A percentile compares a stretch with the other conserved stretches of the same genome.
These are phyloP conservation scores for Etheostoma spectabile DNA, from an alignment of 2,113 vertebrate species.

Conservation along the genomic window DNA sequence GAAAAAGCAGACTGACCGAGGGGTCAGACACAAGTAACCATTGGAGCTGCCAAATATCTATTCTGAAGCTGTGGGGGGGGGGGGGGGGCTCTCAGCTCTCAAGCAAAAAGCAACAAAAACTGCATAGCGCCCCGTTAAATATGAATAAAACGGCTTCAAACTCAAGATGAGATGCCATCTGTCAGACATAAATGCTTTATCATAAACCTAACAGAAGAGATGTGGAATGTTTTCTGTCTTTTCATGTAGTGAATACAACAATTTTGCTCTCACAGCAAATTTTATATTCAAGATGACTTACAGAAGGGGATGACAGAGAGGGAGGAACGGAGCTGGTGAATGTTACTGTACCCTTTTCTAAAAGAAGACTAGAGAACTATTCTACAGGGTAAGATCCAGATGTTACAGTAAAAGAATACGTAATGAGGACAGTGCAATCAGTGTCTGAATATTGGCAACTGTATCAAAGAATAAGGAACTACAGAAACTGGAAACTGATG, in stretches of 20 bases:
- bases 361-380: conserved; percentile 14
- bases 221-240: background rate
- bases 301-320: background rate
- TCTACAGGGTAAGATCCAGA: conserved; percentile 6
- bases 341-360: conserved; percentile 3
- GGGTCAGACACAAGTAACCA: too few species aligned
- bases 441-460: background rate
- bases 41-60: too few species aligned
- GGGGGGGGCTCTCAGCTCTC: too few species aligned
- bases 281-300: conserved; percentile 5
- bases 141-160: background rate
- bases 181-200: background rate
- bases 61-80: too few species aligned
- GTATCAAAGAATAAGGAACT: conserved; percentile 7
- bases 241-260: background rate
- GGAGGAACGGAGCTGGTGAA: conserved; percentile 3
- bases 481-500: conserved; percentile 16
- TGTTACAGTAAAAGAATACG: conserved; percentile 28
- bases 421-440: conserved; percentile 20
- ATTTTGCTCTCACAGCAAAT: background rate
- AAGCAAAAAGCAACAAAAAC: too few species aligned
- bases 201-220: background rate
- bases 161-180: background rate
- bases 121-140: too few species aligned
- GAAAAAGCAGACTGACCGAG: too few species aligned